Base-by-base conservation (phyloP, 2,797 vertebrate genomes). In the Parauchenoglanis punctatus region DNA sequence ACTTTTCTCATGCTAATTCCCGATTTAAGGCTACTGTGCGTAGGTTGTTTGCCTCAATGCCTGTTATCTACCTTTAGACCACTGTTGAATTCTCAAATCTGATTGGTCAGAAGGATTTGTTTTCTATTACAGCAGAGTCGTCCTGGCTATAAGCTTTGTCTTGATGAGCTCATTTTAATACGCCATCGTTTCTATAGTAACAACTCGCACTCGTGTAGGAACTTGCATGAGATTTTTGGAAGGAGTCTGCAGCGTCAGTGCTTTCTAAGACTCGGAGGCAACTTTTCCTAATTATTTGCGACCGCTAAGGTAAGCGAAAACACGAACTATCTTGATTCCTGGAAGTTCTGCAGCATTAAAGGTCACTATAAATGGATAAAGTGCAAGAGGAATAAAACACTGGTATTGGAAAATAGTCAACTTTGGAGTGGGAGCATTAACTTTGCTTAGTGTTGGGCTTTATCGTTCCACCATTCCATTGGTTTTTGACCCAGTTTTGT, bases 1-100 rank as follows among this genome's bases (percentile, higher is more conserved):
- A 75, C 90, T 87, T 84, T 72, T 91, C 61, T 91, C 61, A 91
- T 89, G 88, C 67, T 88, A 88, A 91, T 91, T 52, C 61, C 44
- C 13, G 81, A 13, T 61, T 81, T 85, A 52, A 7, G 15, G 72
- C 84, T 76, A 63, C 78, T 86, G 89, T 84, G 58, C 12, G 1
- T 35, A 82, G 12, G 59, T n/a, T 17, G 11, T 40, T 40, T n/a
- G 35, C 12, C 40, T 82, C 44, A 18, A 28, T 63, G 46, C 3
- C 59, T 59, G 54, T 81, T 59, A 8, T 61, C 12, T 46, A 56
- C 17, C 58, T n/a, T n/a, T 46, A 44, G 35, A 81, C 35, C 4
- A 56, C 49, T 49, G 44, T 31, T 2, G 17, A 46, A 81, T 46
- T 81, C 44, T 20, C 25, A 49, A 11, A 82, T 82, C 40, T 46